Conservation (phyloP, 2,888 invertebrate genomes). For the Tromatobia lineatoria region DNA sequence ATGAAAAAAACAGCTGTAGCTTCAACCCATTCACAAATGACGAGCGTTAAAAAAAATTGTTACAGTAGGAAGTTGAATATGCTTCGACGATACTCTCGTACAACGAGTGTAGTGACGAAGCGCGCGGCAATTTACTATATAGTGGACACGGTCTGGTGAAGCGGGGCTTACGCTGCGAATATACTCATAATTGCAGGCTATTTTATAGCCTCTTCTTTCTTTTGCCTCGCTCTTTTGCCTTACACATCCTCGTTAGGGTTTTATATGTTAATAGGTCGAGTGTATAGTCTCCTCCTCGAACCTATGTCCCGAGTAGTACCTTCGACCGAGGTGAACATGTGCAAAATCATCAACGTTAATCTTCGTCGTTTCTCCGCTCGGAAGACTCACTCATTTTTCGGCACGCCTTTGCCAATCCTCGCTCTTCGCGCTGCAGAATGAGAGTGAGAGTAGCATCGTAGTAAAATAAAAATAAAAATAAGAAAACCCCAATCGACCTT, state of each 20-base stretch:
- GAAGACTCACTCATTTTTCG: not conserved
- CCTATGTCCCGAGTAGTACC: not conserved
- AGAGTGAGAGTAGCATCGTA: not conserved
- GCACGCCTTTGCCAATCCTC: not conserved
- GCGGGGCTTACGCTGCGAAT: slow-evolving; percentile 57
- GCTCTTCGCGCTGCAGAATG: not conserved
- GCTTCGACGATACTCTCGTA: not conserved
- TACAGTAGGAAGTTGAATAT: not conserved
- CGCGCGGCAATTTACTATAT: slow-evolving; percentile 54
- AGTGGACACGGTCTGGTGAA: slow-evolving; percentile 65
- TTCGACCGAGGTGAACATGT: not conserved
- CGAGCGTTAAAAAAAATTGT: slow-evolving; percentile 1
- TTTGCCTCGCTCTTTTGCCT: slow-evolving; percentile 19
- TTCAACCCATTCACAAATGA: slow-evolving; percentile 7
- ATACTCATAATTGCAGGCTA: slow-evolving; percentile 64
- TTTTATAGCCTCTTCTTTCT: slow-evolving; percentile 30
- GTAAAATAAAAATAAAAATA: slow-evolving; percentile 3
- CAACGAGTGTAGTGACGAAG: slow-evolving; percentile 56
- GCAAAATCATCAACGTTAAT: slow-evolving; percentile 28
- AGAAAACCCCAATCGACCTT: slow-evolving; percentile 19
- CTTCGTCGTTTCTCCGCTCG: slow-evolving; percentile 11
- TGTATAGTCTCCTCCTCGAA: slow-evolving; percentile 35
- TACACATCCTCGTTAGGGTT: slow-evolving; percentile 71
- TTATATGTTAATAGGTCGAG: slow-evolving; percentile 74
- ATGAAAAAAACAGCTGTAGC: not conserved